A percentile compares a stretch with the other conserved stretches of the same genome.
Conservation (phyloP, 2,113 vertebrate genomes). For the Macrotis lagotis region DNA sequence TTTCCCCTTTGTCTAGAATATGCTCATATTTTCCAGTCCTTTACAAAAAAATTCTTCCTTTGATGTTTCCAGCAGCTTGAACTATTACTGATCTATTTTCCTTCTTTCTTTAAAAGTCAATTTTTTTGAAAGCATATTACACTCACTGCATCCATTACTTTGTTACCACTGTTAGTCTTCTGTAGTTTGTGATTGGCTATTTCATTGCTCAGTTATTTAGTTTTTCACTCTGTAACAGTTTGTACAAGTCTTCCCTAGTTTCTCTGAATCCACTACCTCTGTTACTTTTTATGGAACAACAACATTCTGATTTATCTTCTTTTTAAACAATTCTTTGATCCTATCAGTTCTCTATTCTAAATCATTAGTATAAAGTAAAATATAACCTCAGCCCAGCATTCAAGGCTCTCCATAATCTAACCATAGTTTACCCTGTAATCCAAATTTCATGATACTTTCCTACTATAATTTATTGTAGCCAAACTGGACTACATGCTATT, state of each 20-base stretch:
- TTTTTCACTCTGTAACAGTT: background rate
- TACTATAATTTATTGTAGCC: background rate
- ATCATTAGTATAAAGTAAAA: background rate
- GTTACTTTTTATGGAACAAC: background rate
- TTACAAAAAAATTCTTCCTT: background rate
- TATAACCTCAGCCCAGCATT: background rate
- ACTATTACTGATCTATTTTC: background rate
- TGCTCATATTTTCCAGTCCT: background rate
- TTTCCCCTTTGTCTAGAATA: background rate
- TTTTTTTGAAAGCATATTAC: background rate
- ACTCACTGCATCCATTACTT: background rate
- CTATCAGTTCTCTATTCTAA: background rate
- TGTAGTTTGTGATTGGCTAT: background rate
- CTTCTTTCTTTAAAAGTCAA: background rate
- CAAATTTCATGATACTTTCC: background rate
- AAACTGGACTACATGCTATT: background rate
- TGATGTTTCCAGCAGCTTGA: background rate
- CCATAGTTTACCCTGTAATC: background rate
- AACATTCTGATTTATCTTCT: background rate
- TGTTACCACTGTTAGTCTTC: background rate
- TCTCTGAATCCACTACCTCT: background rate
- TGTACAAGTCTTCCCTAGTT: background rate
- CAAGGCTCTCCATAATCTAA: background rate
- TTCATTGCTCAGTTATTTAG: background rate
- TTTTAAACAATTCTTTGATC: too few species aligned